Percentiles rank a stretch among this genome's conserved stretches.
These are phyloP conservation scores for Stenolophus ochropezus DNA, from an alignment of 2,888 invertebrate species.

Conservation along the genomic window DNA sequence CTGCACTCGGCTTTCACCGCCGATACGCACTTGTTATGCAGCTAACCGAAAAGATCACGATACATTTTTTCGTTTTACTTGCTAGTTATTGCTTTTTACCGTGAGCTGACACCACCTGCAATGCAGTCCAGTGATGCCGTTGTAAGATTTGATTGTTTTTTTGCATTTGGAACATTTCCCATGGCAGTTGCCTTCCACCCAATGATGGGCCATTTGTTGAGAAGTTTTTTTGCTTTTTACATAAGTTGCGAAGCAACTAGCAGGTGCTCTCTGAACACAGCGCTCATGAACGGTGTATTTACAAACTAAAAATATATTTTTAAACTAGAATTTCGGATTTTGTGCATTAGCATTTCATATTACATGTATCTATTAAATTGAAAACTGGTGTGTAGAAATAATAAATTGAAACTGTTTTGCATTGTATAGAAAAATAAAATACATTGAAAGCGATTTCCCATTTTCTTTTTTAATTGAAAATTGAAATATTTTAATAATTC, in stretches of 20 bases:
- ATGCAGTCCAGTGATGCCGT: conserved; percentile 95
- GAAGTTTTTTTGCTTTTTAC: conserved; percentile 92
- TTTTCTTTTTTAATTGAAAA: background rate
- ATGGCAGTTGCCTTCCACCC: conserved; percentile 98
- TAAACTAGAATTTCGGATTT: too few relatives aligned
- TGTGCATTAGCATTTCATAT: too few relatives aligned
- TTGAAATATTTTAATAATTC: background rate
- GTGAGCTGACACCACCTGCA: conserved; percentile 98
- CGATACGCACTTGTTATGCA: conserved; percentile 96
- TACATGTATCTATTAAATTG: background rate
- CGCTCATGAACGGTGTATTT: conserved; percentile 99
- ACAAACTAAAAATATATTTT: conserved; percentile 92
- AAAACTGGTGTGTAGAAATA: conserved; percentile 11
- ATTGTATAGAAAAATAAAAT: too few relatives aligned
- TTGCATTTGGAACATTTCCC: conserved; percentile 95
- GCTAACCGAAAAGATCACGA: conserved; percentile 77
- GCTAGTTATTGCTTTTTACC: conserved; percentile 76
- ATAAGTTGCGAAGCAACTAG: conserved; percentile 97
- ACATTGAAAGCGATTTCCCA: background rate
- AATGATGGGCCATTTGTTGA: conserved; percentile 91
- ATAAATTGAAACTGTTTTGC: too few relatives aligned
- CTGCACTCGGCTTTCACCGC: conserved; percentile 94
- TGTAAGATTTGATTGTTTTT: conserved; percentile 95
- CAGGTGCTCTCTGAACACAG: conserved; percentile 96
- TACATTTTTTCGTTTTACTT: background rate